Conservation (phyloP, 2,113 vertebrate species). For the Rhynchopsitta pachyrhyncha region DNA sequence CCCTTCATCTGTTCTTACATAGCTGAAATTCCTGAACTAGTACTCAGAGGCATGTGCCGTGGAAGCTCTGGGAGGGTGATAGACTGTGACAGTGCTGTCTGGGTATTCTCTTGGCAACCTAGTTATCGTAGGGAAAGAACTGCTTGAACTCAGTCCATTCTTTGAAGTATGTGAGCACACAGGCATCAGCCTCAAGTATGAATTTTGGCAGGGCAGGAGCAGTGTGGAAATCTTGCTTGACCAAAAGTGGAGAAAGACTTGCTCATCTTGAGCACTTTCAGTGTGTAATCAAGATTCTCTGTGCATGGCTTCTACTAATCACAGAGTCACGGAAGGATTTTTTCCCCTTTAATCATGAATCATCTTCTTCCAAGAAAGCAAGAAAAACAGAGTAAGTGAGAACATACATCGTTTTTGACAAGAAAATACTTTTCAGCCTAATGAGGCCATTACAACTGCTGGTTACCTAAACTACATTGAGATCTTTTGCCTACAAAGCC, state of each 20-base stretch:
- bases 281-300: neutral
- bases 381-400: neutral
- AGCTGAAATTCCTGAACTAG: neutral
- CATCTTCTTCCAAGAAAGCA: neutral
- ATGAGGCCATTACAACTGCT: neutral
- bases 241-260: neutral
- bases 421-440: neutral
- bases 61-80: neutral
- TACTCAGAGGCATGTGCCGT: neutral
- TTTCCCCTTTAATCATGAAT: neutral
- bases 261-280: neutral
- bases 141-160: neutral
- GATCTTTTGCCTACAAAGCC: neutral
- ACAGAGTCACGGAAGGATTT: neutral
- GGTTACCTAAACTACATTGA: neutral
- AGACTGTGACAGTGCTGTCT: rapidly evolving
- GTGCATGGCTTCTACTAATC: neutral
- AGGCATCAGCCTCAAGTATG: neutral
- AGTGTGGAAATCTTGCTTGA: rapidly evolving
- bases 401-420: neutral
- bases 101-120: neutral
- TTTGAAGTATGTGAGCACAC: neutral
- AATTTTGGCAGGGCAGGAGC: neutral
- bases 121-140: rapidly evolving
- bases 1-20: neutral